phyloP scores from a whole-genome alignment of 1,140 invertebrate genomes.

The Copidosoma floridanum region DNA sequence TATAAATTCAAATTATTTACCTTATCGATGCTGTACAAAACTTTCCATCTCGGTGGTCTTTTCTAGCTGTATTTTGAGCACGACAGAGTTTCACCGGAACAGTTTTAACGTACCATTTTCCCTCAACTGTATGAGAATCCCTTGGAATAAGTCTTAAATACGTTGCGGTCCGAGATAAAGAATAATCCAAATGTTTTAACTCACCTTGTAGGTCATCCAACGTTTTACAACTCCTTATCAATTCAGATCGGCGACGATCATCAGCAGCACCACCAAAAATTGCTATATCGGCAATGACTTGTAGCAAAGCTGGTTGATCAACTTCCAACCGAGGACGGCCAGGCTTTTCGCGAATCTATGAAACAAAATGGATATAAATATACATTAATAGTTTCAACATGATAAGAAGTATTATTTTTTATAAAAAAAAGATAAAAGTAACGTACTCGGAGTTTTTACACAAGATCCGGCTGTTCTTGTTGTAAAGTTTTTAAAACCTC shows the following conservation, averaged over 20 bases:
- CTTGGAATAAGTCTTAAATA: conserved; percentile 11
- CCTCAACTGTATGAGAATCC: not conserved
- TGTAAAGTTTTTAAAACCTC: too few species aligned
- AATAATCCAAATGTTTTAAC: not conserved
- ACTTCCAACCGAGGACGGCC: conserved; percentile 2
- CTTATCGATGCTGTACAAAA: conserved; percentile 6
- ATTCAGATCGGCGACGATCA: conserved; percentile 8
- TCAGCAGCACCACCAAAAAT: conserved; percentile 18
- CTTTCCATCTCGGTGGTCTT: conserved; percentile 3
- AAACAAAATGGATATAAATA: not conserved
- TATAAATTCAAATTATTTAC: not conserved
- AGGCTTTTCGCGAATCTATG: not conserved
- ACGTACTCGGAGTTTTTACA: too few species aligned
- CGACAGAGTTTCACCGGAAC: conserved; percentile 9
- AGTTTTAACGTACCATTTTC: conserved; percentile 9
- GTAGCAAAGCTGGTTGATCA: conserved; percentile 6
- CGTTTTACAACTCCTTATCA: not conserved
- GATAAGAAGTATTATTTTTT: too few species aligned
- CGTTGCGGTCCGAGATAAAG: not conserved
- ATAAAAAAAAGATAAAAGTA: too few species aligned
- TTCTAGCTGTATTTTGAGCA: not conserved
- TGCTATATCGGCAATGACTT: conserved; percentile 12
- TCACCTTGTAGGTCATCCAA: not conserved
- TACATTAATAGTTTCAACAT: too few species aligned
- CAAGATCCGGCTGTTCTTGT: too few species aligned